These are phyloP conservation scores for Tetragonisca angustula DNA, from an alignment of 2,888 invertebrate genomes.

Conservation along the genomic window DNA sequence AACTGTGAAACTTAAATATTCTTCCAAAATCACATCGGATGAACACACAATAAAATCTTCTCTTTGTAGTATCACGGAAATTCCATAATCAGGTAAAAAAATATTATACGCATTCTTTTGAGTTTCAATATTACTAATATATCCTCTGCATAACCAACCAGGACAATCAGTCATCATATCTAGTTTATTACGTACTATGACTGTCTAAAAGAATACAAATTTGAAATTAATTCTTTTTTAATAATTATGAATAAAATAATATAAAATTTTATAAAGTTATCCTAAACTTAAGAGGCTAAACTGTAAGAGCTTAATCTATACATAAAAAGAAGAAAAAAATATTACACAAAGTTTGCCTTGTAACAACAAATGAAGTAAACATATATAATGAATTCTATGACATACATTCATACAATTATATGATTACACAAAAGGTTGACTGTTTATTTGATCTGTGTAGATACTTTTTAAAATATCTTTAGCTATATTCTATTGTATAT, in stretches of 20 bases:
- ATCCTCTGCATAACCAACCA: slow-evolving; percentile 68
- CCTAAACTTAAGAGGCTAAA: too few relatives aligned
- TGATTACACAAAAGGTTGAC: too few relatives aligned
- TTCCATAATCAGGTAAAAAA: slow-evolving; percentile 72
- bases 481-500: too few relatives aligned
- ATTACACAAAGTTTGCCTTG: too few relatives aligned
- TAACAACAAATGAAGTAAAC: too few relatives aligned
- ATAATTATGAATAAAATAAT: slow-evolving; percentile 1
- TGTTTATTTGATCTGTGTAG: too few relatives aligned
- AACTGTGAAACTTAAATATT: slow-evolving; percentile 65
- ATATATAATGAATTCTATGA: too few relatives aligned
- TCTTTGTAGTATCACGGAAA: slow-evolving; percentile 51
- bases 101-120: slow-evolving; percentile 49
- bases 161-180: slow-evolving; percentile 55
- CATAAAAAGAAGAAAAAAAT: too few relatives aligned
- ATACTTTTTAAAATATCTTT: too few relatives aligned
- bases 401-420: too few relatives aligned
- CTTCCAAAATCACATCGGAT: slow-evolving; percentile 38
- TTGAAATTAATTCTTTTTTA: background rate
- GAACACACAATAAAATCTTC: slow-evolving; percentile 60
- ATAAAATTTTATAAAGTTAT: background rate
- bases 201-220: slow-evolving; percentile 49
- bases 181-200: slow-evolving; percentile 56
- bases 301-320: too few relatives aligned
- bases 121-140: slow-evolving; percentile 49